phyloP scores from a whole-genome alignment of 1,140 invertebrate genomes.

The Trichonephila clavipes region DNA sequence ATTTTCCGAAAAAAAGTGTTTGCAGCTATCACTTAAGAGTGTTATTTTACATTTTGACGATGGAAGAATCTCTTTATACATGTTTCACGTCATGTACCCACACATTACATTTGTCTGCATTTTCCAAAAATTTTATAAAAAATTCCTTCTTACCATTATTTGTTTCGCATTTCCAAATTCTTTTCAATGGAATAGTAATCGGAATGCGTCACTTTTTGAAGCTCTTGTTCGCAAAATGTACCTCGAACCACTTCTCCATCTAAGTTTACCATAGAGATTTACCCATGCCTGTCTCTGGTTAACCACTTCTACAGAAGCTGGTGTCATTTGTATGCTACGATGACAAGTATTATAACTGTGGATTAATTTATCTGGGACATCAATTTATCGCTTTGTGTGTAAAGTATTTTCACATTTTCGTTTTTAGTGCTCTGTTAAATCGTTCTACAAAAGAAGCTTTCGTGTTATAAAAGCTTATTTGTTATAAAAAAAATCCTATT shows the following conservation, averaged over 20 bases:
- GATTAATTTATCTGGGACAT: background rate
- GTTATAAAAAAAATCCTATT: too few species aligned
- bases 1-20: conserved; percentile 13
- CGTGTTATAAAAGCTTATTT: background rate
- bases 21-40: background rate
- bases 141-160: background rate
- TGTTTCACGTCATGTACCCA: background rate
- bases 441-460: background rate
- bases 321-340: too few species aligned
- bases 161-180: background rate
- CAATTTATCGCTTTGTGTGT: background rate
- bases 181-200: background rate
- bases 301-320: too few species aligned
- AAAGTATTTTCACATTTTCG: background rate
- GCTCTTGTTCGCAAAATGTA: background rate
- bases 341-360: too few species aligned
- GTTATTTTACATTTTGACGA: background rate
- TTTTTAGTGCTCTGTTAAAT: background rate
- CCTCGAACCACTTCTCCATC: background rate
- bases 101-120: background rate
- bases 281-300: too few species aligned
- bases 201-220: conserved; percentile 27
- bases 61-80: background rate
- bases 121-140: background rate
- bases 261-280: conserved; percentile 10